Evolutionary conservation across 2,888 invertebrate genomes (phyloP), one percentile per base, ranked within the genome.

Genomic region (Bugulina stolonifera): DNA sequence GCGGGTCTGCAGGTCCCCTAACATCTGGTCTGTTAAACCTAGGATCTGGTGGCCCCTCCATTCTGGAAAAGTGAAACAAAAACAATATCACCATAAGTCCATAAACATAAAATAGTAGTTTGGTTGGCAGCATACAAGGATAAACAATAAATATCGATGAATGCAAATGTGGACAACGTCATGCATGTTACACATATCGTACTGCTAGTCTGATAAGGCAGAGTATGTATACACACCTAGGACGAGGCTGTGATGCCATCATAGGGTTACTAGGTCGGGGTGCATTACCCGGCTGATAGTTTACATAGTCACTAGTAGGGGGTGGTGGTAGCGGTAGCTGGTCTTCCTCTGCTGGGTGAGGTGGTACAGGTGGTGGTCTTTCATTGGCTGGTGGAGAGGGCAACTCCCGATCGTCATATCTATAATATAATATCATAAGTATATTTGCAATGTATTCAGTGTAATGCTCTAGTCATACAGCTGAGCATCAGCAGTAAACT

Each of bases 341-440:
- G 27, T 64, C 64, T 32, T 64, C 64, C 64, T 64, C 64, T 29
- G 32, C 3, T 14, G 64, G 64, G 27, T 64, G 64, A 32, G 64
- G 64, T 10, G 64, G 64, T 32, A 64, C 29, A 64, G 64, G 64
- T 25, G 64, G 64, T 3, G 64, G 64, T 64, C 32, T 27, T 32
- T 64, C 64, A 32, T 64, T 64, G 29, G 10, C 18, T 3, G 64
- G 64, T 14, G 64, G 64, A 5, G 64, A 64, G n/a, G 64, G 64
- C 32, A 64, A 32, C 32, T 64, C 64, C n/a, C 64, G 25, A 27
- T 64, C 64, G 27, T 27, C 25, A 57, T 23, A 25, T 57, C 43
- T 43, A 43, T 18, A 43, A 18, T 43, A n/a, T n/a, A n/a, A n/a
- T n/a, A n/a, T n/a, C n/a, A n/a, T n/a, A n/a, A n/a, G n/a, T n/a